phyloP scores from a whole-genome alignment of 2,888 invertebrate species.

The Eupithecia vulgata region DNA sequence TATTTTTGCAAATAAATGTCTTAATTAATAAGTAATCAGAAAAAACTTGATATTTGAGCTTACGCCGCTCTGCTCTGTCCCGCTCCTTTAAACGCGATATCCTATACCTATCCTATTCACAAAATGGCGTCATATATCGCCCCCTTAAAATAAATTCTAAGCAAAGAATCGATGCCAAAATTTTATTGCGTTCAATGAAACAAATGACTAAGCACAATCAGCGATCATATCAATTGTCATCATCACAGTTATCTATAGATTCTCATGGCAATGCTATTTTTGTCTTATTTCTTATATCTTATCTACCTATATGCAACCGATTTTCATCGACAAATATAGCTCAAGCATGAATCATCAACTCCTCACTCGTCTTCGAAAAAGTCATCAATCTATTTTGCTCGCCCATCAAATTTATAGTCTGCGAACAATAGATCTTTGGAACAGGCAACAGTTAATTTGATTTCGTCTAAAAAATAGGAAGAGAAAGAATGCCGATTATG shows the following conservation, averaged over 20 bases:
- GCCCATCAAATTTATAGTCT: not conserved
- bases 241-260: not conserved
- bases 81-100: no score
- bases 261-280: constrained; percentile 3
- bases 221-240: not conserved
- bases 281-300: no score
- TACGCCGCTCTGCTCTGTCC: no score
- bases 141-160: no score
- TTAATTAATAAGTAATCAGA: no score
- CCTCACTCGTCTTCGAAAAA: not conserved
- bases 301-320: not conserved
- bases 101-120: no score
- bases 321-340: not conserved
- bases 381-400: not conserved
- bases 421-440: not conserved
- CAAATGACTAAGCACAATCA: constrained; percentile 8
- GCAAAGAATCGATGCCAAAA: not conserved
- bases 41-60: no score
- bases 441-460: not conserved
- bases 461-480: not conserved
- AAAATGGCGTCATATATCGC: no score
- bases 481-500: not conserved
- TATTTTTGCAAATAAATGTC: no score
- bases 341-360: constrained; percentile 3
- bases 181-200: constrained; percentile 3